Evolutionary conservation across 35 echinoderm and acorn worm genomes (phyloP).

Genomic region (Nesometra sesokonis): DNA sequence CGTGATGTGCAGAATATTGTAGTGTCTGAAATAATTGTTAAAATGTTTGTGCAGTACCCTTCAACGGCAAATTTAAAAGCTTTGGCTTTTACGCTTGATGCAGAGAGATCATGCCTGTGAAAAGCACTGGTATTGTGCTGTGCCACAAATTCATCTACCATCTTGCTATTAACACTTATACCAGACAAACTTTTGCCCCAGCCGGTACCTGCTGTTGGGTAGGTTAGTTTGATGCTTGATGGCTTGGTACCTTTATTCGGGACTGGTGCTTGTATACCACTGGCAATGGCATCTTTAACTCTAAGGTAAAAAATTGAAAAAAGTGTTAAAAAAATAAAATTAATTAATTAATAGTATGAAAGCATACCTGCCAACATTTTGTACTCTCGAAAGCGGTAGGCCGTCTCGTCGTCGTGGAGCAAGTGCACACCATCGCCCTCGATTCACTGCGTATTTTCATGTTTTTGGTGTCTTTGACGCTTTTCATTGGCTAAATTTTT

Average conservation of each 20-base stretch:
- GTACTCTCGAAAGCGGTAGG: no score
- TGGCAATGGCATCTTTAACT: constrained; percentile 21
- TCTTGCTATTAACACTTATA: background rate
- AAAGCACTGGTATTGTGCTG: constrained; percentile 5
- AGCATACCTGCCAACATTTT: no score
- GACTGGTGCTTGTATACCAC: constrained; percentile 2
- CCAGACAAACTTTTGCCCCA: background rate
- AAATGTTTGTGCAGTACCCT: constrained; percentile 10
- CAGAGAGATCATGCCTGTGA: background rate
- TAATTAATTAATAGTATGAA: no score
- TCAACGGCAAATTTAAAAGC: constrained; percentile 14
- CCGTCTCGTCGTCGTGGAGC: no score
- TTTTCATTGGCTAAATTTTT: no score
- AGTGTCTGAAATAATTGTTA: background rate
- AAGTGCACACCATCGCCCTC: no score
- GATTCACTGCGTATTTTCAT: no score
- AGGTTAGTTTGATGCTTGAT: background rate
- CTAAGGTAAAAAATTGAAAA: background rate
- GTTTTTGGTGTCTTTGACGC: no score
- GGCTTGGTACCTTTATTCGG: background rate
- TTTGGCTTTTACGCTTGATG: constrained; percentile 4
- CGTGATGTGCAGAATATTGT: background rate
- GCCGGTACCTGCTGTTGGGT: constrained; percentile 2
- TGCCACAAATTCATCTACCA: constrained; percentile 3
- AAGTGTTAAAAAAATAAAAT: no score